These are phyloP conservation scores for Macroteleia sp. DNA, from an alignment of 2,888 invertebrate species.

Conservation along the genomic window DNA sequence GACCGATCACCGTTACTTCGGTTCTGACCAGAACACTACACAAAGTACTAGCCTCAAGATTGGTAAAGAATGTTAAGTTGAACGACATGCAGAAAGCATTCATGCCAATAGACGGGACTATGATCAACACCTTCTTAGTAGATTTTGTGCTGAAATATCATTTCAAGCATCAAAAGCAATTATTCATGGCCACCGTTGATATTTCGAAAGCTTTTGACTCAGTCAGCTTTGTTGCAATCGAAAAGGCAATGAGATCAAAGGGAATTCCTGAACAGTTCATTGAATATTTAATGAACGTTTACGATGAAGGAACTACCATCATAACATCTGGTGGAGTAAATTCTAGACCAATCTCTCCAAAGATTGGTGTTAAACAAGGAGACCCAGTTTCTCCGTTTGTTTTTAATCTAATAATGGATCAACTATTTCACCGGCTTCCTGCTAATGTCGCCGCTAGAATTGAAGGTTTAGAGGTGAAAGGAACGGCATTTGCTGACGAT, in stretches of 20 bases:
- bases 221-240: conserved; percentile 16
- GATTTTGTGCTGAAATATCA: conserved; percentile 27
- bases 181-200: conserved; percentile 22
- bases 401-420: conserved; percentile 32
- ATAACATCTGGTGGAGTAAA: neutral
- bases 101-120: conserved; percentile 27
- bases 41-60: neutral
- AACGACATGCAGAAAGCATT: conserved; percentile 67
- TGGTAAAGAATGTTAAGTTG: neutral
- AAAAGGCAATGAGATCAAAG: neutral
- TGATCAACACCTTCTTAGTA: conserved; percentile 27
- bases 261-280: neutral
- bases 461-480: conserved; percentile 1
- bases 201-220: conserved; percentile 51
- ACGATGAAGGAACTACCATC: neutral
- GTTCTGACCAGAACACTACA: conserved; percentile 23
- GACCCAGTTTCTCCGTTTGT: conserved; percentile 20
- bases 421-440: neutral
- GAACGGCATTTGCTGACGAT: conserved; percentile 66
- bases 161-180: neutral
- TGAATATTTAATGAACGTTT: conserved; percentile 10
- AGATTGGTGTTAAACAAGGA: conserved; percentile 17
- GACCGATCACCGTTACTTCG: conserved; percentile 35
- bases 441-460: neutral
- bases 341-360: neutral